phyloP scores from a whole-genome alignment of 2,113 vertebrate species.

The Piaya cayana region DNA sequence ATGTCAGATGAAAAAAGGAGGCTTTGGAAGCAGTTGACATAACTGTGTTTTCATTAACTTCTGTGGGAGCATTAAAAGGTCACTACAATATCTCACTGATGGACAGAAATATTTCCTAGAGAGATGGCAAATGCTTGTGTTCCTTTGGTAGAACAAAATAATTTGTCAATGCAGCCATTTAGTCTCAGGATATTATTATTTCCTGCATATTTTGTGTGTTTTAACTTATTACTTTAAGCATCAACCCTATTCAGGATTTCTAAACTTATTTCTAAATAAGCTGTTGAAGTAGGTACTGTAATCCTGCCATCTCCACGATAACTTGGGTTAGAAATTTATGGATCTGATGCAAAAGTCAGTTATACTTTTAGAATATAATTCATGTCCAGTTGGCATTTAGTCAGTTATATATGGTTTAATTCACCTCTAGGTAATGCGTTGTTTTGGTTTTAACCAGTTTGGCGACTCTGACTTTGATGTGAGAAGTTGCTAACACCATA shows the following conservation, averaged over 20 bases:
- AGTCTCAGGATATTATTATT: not conserved
- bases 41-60: not conserved
- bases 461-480: not conserved
- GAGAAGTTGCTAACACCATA: not conserved
- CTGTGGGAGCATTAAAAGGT: not conserved
- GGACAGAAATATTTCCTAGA: not conserved
- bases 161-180: not conserved
- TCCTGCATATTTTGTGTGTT: not conserved
- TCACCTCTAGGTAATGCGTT: not conserved
- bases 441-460: not conserved
- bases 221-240: not conserved
- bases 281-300: not conserved
- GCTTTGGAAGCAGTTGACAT: not conserved
- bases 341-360: not conserved
- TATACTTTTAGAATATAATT: not conserved
- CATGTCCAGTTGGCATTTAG: not conserved
- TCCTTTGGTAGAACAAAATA: not conserved
- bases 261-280: not conserved
- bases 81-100: not conserved
- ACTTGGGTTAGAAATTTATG: not conserved
- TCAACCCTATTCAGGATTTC: not conserved
- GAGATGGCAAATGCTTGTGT: not conserved
- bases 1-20: constrained; percentile 24
- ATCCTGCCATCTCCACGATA: not conserved
- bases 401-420: not conserved